Percentiles rank a stretch among this genome's conserved stretches.
phyloP scores from a whole-genome alignment of 2,888 invertebrate species.

The Frankliniella intonsa region DNA sequence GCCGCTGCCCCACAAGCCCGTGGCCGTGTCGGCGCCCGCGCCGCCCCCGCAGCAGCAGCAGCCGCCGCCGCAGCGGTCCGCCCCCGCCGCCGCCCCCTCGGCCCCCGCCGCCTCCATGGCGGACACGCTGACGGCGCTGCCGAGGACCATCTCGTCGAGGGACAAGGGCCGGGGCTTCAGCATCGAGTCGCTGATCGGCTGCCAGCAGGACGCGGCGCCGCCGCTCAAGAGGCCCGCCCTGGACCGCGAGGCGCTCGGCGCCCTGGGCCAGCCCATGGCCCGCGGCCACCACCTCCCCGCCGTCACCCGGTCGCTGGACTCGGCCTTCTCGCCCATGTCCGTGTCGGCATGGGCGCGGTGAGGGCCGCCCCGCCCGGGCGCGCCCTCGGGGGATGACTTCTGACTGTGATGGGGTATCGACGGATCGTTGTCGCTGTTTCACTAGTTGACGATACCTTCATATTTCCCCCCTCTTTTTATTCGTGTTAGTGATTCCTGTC shows the following conservation, averaged over 20 bases:
- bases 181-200: conserved; percentile 55
- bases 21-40: conserved; percentile 38
- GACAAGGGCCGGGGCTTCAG: conserved; percentile 50
- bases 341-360: conserved; percentile 46
- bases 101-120: conserved; percentile 34
- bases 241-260: conserved; percentile 31
- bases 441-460: not conserved
- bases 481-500: not conserved
- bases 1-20: conserved; percentile 41
- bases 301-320: conserved; percentile 51
- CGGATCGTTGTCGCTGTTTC: not conserved
- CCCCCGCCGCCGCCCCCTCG: conserved; percentile 34
- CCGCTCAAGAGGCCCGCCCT: conserved; percentile 29
- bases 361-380: conserved; percentile 30
- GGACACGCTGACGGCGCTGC: conserved; percentile 28
- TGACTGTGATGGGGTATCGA: conserved; percentile 19
- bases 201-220: conserved; percentile 37
- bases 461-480: not conserved
- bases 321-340: conserved; percentile 66
- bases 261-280: conserved; percentile 36
- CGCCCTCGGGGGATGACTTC: not conserved
- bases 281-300: conserved; percentile 37
- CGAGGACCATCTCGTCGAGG: conserved; percentile 32
- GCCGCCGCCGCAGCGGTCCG: too few relatives aligned
- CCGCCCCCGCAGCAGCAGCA: conserved; percentile 35